Conservation (phyloP, 2,113 vertebrate species). For the Scatophagus argus region DNA sequence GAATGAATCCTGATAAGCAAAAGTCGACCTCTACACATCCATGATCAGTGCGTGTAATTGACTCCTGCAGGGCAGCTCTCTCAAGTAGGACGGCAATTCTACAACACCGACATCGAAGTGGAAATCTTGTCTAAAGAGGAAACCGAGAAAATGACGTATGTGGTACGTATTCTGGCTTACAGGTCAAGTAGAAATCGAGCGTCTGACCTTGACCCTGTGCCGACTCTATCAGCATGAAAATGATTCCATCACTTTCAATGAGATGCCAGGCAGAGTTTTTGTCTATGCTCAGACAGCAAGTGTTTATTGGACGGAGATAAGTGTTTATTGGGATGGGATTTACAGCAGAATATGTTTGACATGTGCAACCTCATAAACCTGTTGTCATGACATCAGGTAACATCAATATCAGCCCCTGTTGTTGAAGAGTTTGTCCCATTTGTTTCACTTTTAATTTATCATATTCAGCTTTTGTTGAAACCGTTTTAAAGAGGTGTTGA, state of each 20-base stretch:
- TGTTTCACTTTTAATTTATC: too few relatives aligned
- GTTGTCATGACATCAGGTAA: not conserved
- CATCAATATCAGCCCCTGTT: not conserved
- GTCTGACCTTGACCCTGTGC: conserved; percentile 10
- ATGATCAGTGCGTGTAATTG: conserved; percentile 10
- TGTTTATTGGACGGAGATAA: conserved; percentile 56
- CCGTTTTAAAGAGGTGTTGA: too few relatives aligned
- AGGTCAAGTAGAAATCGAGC: not conserved
- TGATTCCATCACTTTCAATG: conserved; percentile 7
- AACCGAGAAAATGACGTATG: conserved; percentile 85
- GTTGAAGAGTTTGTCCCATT: not conserved
- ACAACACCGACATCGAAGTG: conserved; percentile 85
- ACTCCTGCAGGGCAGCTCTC: conserved; percentile 80
- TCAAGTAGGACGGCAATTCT: conserved; percentile 85
- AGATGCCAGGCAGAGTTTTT: not conserved
- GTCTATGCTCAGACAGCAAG: conserved; percentile 40
- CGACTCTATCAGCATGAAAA: conserved; percentile 17
- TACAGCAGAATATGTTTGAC: not conserved
- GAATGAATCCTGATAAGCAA: not conserved
- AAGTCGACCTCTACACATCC: conserved; percentile 10
- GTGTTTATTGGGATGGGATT: conserved; percentile 54
- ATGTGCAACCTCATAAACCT: not conserved
- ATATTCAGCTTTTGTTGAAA: too few relatives aligned
- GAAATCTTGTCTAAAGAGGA: conserved; percentile 86
- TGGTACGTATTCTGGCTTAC: conserved; percentile 67